phyloP scores from a whole-genome alignment of 2,797 vertebrate species.

The Enteromius treurensis region DNA sequence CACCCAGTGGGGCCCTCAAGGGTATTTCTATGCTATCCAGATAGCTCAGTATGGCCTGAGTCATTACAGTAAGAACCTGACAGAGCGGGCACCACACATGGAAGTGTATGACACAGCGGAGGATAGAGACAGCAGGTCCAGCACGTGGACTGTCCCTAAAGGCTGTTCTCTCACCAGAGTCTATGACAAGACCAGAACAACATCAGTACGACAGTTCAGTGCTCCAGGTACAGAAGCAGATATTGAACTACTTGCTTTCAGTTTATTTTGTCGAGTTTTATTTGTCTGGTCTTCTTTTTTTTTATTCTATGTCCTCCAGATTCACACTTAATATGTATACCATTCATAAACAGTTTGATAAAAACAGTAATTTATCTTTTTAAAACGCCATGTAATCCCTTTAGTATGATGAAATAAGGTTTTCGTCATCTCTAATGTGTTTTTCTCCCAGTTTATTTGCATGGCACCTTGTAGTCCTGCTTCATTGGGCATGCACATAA shows the following conservation, averaged over 20 bases:
- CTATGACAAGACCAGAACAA: constrained; percentile 81
- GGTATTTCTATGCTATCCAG: constrained; percentile 99
- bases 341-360: neutral
- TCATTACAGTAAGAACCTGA: constrained; percentile 99
- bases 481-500: constrained; percentile 15
- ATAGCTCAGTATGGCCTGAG: constrained; percentile 97
- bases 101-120: constrained; percentile 91
- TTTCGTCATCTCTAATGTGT: constrained; percentile 50
- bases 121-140: constrained; percentile 75
- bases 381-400: constrained; percentile 4
- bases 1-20: constrained; percentile 98
- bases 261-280: neutral
- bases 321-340: constrained; percentile 3
- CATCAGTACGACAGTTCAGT: constrained; percentile 86
- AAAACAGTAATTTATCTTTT: neutral
- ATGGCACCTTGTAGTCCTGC: constrained; percentile 22
- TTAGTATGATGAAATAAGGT: constrained; percentile 1
- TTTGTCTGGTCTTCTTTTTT: constrained; percentile 40
- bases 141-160: constrained; percentile 85
- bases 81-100: constrained; percentile 88
- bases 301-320: constrained; percentile 22
- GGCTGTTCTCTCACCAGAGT: constrained; percentile 83
- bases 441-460: constrained; percentile 59
- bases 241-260: neutral
- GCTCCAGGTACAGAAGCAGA: constrained; percentile 81